phyloP scores from a whole-genome alignment of 2,888 invertebrate genomes.

The Drosophila kuntzei region DNA sequence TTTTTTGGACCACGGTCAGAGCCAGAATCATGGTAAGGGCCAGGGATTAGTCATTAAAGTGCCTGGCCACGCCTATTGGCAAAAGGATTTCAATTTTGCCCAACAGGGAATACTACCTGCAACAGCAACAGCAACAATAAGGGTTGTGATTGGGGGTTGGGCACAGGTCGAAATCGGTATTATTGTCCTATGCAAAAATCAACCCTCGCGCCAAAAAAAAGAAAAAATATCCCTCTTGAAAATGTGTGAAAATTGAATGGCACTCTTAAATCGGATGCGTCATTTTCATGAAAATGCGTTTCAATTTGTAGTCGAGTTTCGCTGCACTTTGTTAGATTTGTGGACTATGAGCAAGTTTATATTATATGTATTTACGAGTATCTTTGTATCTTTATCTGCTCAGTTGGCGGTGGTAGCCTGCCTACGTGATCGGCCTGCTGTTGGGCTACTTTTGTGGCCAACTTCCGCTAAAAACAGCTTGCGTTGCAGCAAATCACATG shows the following conservation, averaged over 20 bases:
- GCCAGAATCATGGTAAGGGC: constrained; percentile 4
- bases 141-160: constrained; percentile 62
- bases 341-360: background rate
- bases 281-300: constrained; percentile 61
- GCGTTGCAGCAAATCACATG: constrained; percentile 31
- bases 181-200: constrained; percentile 53
- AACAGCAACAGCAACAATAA: constrained; percentile 28
- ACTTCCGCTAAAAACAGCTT: constrained; percentile 66
- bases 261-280: constrained; percentile 41
- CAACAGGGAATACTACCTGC: constrained; percentile 54
- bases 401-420: background rate
- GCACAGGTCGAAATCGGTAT: constrained; percentile 52
- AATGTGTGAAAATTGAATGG: constrained; percentile 44
- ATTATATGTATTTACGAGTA: background rate
- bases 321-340: background rate
- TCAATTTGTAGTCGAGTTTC: constrained; percentile 22
- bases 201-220: constrained; percentile 77
- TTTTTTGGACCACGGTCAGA: constrained; percentile 18
- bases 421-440: constrained; percentile 43
- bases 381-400: constrained; percentile 22
- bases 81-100: constrained; percentile 33
- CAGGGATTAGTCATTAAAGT: constrained; percentile 19
- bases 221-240: constrained; percentile 28
- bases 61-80: constrained; percentile 37
- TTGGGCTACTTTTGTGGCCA: constrained; percentile 51